A percentile compares a stretch with the other conserved stretches of the same genome.
Evolutionary conservation across 2,888 invertebrate species (phyloP).

Genomic region (Sipunculus nudus): DNA sequence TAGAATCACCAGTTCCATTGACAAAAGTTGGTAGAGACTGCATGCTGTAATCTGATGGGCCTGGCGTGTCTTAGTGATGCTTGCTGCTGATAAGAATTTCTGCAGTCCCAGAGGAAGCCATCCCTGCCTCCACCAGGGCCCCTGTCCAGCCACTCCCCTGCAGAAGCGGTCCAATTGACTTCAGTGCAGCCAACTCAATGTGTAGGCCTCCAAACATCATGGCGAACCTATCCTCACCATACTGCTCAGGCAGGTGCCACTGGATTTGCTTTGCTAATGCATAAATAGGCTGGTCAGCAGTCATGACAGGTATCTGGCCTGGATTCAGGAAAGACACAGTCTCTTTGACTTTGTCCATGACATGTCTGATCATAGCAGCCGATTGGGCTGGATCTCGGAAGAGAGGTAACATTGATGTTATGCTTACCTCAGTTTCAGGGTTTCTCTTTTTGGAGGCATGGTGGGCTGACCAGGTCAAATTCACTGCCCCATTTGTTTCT

Average conservation of each 20-base stretch:
- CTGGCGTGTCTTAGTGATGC: conserved; percentile 36
- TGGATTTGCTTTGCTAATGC: conserved; percentile 51
- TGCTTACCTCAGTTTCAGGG: conserved; percentile 10
- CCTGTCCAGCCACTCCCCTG: conserved; percentile 44
- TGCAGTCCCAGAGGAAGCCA: conserved; percentile 42
- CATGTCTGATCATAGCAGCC: conserved; percentile 30
- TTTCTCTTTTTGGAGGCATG: no score
- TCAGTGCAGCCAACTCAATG: conserved; percentile 49
- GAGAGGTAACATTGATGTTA: conserved; percentile 15
- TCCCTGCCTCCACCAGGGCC: conserved; percentile 32
- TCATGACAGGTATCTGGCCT: conserved; percentile 45
- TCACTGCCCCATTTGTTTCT: conserved; percentile 1
- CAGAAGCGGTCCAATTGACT: conserved; percentile 41
- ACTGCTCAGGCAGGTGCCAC: conserved; percentile 47
- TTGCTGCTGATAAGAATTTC: conserved; percentile 36
- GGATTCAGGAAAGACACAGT: conserved; percentile 40
- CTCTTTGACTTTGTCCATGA: conserved; percentile 16
- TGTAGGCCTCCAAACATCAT: conserved; percentile 55
- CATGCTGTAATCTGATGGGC: conserved; percentile 37
- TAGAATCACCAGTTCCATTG: conserved; percentile 17
- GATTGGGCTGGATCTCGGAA: conserved; percentile 17
- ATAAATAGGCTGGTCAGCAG: conserved; percentile 48
- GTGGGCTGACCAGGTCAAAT: conserved; percentile 21
- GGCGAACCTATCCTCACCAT: conserved; percentile 46
- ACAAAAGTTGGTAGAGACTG: conserved; percentile 29